phyloP scores from a whole-genome alignment of 2,113 vertebrate genomes.

The Corydoras sp. region DNA sequence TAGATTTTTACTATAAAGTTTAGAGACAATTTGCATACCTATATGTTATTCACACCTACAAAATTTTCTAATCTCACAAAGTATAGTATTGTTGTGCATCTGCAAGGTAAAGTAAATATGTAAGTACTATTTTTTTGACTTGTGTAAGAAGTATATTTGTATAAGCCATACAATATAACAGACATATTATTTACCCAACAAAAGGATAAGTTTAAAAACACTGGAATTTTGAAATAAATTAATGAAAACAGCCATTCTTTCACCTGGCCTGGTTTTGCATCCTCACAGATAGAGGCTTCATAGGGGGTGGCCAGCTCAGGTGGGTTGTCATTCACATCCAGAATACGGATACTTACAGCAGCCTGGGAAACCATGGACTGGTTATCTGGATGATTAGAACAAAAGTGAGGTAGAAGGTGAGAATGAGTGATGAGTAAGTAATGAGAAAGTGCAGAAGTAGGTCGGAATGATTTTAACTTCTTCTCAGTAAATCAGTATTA shows the following conservation, averaged over 20 bases:
- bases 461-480: too few relatives aligned
- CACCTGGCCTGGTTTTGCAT: slow-evolving; percentile 93
- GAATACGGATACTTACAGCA: slow-evolving; percentile 83
- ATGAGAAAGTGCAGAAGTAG: background rate
- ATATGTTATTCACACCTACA: too few relatives aligned
- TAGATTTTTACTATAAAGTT: too few relatives aligned
- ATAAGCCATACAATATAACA: too few relatives aligned
- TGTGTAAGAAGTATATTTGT: too few relatives aligned
- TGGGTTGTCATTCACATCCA: slow-evolving; percentile 96
- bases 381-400: slow-evolving; percentile 71
- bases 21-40: too few relatives aligned
- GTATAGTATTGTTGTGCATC: too few relatives aligned
- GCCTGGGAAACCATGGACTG: slow-evolving; percentile 78
- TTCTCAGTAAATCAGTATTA: too few relatives aligned
- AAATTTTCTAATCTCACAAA: too few relatives aligned
- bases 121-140: background rate
- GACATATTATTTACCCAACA: too few relatives aligned
- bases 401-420: background rate
- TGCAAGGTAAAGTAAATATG: too few relatives aligned
- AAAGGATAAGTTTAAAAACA: too few relatives aligned
- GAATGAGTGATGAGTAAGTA: background rate
- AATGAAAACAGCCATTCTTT: slow-evolving; percentile 19
- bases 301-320: slow-evolving; percentile 90
- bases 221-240: background rate
- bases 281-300: slow-evolving; percentile 88